These are phyloP conservation scores for Epinotia demarniana DNA, from an alignment of 2,888 invertebrate genomes.

Conservation along the genomic window DNA sequence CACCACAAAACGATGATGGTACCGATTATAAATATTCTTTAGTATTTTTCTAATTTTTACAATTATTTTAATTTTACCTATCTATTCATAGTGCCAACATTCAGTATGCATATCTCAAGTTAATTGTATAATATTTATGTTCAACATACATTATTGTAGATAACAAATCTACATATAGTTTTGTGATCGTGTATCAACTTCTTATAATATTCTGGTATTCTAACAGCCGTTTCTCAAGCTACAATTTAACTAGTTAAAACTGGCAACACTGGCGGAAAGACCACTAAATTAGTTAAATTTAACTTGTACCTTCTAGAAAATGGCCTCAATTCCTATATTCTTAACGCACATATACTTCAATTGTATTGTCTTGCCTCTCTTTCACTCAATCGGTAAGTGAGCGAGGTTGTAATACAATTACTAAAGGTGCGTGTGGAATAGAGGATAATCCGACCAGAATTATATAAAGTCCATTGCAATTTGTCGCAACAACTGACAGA, in stretches of 20 bases:
- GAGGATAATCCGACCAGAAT: no score
- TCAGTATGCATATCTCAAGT: constrained; percentile 52
- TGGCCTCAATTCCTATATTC: neutral
- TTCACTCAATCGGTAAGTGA: neutral
- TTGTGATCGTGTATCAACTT: constrained; percentile 51
- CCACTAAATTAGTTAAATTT: no score
- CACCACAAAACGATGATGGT: constrained; percentile 48
- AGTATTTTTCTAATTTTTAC: constrained; percentile 69
- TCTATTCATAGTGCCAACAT: constrained; percentile 73
- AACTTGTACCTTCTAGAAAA: no score
- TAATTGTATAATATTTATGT: constrained; percentile 49
- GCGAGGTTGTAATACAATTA: neutral
- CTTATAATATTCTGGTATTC: constrained; percentile 48
- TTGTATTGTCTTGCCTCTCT: neutral
- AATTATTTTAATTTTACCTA: constrained; percentile 74
- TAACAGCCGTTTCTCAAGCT: constrained; percentile 15
- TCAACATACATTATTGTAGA: constrained; percentile 51
- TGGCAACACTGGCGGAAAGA: no score
- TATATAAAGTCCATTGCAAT: no score
- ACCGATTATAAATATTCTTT: constrained; percentile 59
- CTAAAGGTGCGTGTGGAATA: neutral
- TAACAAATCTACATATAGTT: constrained; percentile 51
- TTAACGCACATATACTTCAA: constrained; percentile 7
- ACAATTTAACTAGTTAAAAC: no score
- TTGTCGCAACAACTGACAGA: no score